Evolutionary conservation across 2,888 invertebrate genomes (phyloP), one percentile per base, ranked within the genome.

Genomic region (Drosophila austrosaltans): DNA sequence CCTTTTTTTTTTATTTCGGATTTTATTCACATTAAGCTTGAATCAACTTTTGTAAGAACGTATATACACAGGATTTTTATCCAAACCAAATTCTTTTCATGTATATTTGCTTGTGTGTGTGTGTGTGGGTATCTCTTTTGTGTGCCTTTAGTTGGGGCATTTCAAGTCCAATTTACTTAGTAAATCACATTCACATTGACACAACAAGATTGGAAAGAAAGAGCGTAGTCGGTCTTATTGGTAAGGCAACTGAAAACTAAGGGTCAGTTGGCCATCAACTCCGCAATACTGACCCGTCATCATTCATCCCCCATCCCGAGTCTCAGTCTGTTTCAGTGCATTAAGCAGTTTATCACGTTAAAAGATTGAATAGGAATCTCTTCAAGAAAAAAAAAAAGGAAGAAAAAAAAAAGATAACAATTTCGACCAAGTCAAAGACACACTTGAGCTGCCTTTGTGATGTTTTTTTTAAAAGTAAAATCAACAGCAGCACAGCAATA

Each of bases 301-400:
- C 48, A 48, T 22, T 48, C 22, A 48, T 48, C 25, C 48, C 44
- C 10, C 48, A 16, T 42, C 22, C 58, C 58, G 57, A 40, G 48
- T 56, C 40, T 65, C n/a, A 58, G 44, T 61, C 66, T 60, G 44
- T 61, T 16, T 53, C 76, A 70, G 64, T 72, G 66, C 87, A 86
- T 83, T 83, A 88, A 79, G 76, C 73, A 78, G 76, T 78, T 83
- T 86, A 83, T 86, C 87, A 81, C 64, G 89, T 81, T 88, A 76
- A 83, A 86, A 76, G 74, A 76, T 74, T 76, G 65, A 79, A 86
- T 81, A 76, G 82, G 74, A 72, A 66, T 25, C 40, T 68, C 68
- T 30, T 36, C 54, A 42, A 66, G 16, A 16, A 82, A 75, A 36
- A 36, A 10, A 36, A 36, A 10, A 36, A 36, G 8, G 0, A 36